Conservation (phyloP, 2,113 vertebrate genomes). For the Misgurnus anguillicaudatus region DNA sequence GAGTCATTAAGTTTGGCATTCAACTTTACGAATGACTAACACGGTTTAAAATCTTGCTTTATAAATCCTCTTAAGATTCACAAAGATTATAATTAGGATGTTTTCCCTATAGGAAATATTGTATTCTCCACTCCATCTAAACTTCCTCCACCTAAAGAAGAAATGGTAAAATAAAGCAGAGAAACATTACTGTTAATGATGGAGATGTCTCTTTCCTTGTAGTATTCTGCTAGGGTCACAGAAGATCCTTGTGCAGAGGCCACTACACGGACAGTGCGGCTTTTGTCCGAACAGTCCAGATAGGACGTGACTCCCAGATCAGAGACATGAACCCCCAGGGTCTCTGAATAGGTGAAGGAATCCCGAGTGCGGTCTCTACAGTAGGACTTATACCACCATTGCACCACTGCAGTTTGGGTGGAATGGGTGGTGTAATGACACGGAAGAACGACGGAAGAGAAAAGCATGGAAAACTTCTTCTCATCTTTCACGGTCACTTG, state of each 20-base stretch:
- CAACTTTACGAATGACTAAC: neutral
- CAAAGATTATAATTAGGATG: neutral
- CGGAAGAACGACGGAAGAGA: slow-evolving; percentile 90
- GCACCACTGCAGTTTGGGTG: slow-evolving; percentile 84
- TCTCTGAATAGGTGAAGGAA: slow-evolving; percentile 76
- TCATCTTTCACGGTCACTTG: slow-evolving; percentile 86
- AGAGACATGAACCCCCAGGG: slow-evolving; percentile 70
- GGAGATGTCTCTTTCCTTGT: slow-evolving; percentile 90
- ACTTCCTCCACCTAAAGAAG: neutral
- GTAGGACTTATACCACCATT: slow-evolving; percentile 98
- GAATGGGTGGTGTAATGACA: slow-evolving; percentile 92
- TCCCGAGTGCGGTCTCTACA: slow-evolving; percentile 90
- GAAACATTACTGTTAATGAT: slow-evolving; percentile 88
- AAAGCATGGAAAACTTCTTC: slow-evolving; percentile 89
- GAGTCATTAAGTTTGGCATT: slow-evolving; percentile 15
- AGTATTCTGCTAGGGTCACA: slow-evolving; percentile 89
- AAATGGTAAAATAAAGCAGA: slow-evolving; percentile 8
- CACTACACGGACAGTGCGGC: slow-evolving; percentile 88
- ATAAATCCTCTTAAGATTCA: neutral
- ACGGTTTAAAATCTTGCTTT: neutral
- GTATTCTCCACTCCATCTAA: neutral
- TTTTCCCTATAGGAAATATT: neutral
- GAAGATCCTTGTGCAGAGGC: slow-evolving; percentile 89
- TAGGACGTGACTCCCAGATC: slow-evolving; percentile 82
- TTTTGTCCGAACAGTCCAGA: slow-evolving; percentile 90